A percentile compares a stretch with the other conserved stretches of the same genome.
Conservation (phyloP, 1,140 invertebrate genomes). For the Papilio polytes region DNA sequence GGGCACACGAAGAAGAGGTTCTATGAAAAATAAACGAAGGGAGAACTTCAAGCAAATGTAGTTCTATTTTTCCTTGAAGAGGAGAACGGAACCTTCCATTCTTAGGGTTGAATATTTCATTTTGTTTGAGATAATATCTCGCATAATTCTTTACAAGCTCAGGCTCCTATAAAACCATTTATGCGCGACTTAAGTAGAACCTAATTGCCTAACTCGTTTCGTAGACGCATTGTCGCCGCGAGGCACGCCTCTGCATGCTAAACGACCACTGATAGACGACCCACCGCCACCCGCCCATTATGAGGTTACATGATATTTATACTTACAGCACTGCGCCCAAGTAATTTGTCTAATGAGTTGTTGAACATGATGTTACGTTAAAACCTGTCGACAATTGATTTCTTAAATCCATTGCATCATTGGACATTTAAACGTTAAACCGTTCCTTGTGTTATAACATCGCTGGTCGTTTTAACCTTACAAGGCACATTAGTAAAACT, state of each 20-base stretch:
- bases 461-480: no score
- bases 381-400: neutral
- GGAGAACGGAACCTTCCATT: no score
- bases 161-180: neutral
- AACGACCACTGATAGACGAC: constrained; percentile 21
- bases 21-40: no score
- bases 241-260: constrained; percentile 24
- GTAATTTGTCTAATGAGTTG: constrained; percentile 7
- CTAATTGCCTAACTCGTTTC: constrained; percentile 25
- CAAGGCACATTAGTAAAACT: no score
- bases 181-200: constrained; percentile 14
- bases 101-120: no score
- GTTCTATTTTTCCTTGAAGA: no score
- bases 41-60: no score
- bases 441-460: no score
- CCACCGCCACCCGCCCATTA: neutral
- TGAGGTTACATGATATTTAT: neutral
- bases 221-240: neutral
- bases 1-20: no score
- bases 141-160: no score
- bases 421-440: no score
- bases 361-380: neutral
- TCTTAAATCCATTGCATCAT: neutral
- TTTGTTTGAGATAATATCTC: no score
- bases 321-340: neutral